These are phyloP conservation scores for Chrysochloris asiatica DNA, from an alignment of 2,113 vertebrate genomes.

Conservation along the genomic window DNA sequence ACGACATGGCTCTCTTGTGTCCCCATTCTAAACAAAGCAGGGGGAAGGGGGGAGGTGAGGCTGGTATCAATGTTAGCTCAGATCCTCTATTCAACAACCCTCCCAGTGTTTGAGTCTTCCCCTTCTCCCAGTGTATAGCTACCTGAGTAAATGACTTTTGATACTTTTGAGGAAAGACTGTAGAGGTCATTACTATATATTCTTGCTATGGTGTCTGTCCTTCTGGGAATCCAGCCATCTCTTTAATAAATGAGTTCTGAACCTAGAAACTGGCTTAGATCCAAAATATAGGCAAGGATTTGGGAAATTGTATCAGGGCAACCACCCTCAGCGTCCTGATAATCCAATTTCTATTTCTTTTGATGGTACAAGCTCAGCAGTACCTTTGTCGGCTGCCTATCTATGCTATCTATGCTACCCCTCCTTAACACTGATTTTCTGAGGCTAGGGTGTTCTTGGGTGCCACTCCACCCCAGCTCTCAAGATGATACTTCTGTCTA, in stretches of 20 bases:
- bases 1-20: not conserved
- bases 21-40: not conserved
- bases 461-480: not conserved
- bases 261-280: not conserved
- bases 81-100: not conserved
- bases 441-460: not conserved
- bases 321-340: not conserved
- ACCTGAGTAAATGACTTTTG: not conserved
- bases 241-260: not conserved
- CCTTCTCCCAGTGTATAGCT: not conserved
- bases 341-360: not conserved
- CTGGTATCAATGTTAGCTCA: not conserved
- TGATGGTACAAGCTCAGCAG: not conserved
- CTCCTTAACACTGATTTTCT: not conserved
- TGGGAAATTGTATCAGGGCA: not conserved
- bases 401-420: not conserved
- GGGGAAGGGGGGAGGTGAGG: not conserved
- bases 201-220: not conserved
- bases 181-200: not conserved
- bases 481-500: not conserved
- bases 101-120: not conserved
- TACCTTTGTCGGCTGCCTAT: not conserved
- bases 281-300: not conserved
- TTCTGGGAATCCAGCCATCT: not conserved
- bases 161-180: not conserved